These are phyloP conservation scores for Sternotherus odoratus DNA, from an alignment of 2,797 vertebrate genomes.

Conservation along the genomic window DNA sequence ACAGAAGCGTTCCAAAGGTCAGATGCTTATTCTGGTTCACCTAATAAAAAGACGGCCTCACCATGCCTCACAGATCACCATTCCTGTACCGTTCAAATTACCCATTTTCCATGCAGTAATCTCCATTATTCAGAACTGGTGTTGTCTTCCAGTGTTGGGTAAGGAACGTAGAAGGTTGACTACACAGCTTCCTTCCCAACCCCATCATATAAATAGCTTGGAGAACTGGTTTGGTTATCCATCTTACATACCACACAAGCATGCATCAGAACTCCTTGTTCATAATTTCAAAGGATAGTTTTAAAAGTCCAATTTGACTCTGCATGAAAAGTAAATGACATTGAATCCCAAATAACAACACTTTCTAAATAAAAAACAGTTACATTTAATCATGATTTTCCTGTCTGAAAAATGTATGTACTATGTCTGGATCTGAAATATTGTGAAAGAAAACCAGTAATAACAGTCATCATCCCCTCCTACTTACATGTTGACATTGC, in stretches of 20 bases:
- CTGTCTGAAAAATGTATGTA: conserved; percentile 36
- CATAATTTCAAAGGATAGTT: neutral
- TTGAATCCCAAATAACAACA: conserved; percentile 19
- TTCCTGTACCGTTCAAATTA: neutral
- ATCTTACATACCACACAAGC: neutral
- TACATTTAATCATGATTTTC: conserved; percentile 68
- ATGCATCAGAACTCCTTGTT: neutral
- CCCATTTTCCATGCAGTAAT: neutral
- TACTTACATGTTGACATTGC: conserved; percentile 51
- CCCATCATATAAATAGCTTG: neutral
- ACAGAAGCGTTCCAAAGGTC: neutral
- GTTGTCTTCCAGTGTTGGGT: neutral
- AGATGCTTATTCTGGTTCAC: neutral
- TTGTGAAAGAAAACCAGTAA: conserved; percentile 67
- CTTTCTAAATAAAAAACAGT: conserved; percentile 53
- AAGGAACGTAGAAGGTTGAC: neutral
- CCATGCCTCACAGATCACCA: neutral
- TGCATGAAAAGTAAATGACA: neutral
- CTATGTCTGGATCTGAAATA: conserved; percentile 63
- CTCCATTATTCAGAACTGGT: neutral
- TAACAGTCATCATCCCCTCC: conserved; percentile 71
- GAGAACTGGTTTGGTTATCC: neutral
- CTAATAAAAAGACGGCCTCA: neutral
- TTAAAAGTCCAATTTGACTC: neutral
- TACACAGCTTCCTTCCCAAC: neutral